Evolutionary conservation across 2,113 vertebrate species (phyloP).

Genomic region (Plecturocebus donacophilus): DNA sequence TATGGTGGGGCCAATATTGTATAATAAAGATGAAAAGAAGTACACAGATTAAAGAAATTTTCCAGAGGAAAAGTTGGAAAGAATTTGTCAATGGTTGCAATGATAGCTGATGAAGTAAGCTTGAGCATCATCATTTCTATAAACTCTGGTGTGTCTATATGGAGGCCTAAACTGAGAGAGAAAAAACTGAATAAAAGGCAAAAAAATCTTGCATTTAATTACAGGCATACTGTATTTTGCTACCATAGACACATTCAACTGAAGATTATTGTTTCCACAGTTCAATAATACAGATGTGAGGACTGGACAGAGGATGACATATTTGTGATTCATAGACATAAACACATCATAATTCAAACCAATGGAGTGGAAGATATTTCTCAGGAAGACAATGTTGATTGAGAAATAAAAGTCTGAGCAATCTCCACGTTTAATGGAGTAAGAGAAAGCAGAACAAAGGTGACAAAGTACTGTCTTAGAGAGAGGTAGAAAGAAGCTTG

Average conservation of each 20-base stretch:
- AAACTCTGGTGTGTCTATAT: neutral
- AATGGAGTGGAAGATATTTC: neutral
- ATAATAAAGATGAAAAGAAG: neutral
- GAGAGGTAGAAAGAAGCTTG: neutral
- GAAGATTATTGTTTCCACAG: neutral
- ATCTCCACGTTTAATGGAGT: neutral
- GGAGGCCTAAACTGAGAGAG: neutral
- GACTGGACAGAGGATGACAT: neutral
- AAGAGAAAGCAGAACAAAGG: neutral
- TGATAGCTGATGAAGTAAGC: too few relatives aligned
- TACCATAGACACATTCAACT: neutral
- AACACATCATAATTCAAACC: neutral
- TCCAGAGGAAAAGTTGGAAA: neutral
- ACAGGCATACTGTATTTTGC: neutral
- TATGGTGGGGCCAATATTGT: neutral
- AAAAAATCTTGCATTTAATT: neutral
- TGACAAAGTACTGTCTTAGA: neutral
- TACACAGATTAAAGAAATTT: neutral
- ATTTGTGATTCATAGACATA: neutral
- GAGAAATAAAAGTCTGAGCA: neutral
- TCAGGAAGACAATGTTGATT: neutral
- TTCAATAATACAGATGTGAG: neutral
- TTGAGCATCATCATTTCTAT: neutral
- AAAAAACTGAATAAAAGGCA: neutral
- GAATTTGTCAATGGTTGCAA: neutral